Evolutionary conservation across 2,797 vertebrate species (phyloP).

Genomic region (Staurois parvus): DNA sequence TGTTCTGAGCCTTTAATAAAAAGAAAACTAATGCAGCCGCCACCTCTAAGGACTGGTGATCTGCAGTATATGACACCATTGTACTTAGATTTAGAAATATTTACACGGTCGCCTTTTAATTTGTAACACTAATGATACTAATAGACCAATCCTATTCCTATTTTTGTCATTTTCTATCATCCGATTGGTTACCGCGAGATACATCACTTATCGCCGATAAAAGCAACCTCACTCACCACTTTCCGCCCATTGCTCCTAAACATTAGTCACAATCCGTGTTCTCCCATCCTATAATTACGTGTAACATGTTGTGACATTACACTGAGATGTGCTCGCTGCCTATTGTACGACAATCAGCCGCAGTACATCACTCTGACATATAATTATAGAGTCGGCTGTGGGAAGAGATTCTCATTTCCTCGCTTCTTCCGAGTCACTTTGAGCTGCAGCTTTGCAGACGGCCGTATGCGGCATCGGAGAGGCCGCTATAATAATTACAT

Average conservation of each 20-base stretch:
- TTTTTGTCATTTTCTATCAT: too few species aligned
- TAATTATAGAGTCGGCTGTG: constrained; percentile 42
- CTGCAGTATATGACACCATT: too few species aligned
- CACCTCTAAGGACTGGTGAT: too few species aligned
- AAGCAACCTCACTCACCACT: too few species aligned
- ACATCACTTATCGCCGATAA: too few species aligned
- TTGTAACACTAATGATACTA: too few species aligned
- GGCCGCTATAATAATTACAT: neutral
- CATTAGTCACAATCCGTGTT: constrained; percentile 1
- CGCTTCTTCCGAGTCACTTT: constrained; percentile 1
- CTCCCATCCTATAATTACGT: constrained; percentile 49
- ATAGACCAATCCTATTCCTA: too few species aligned
- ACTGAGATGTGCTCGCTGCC: neutral
- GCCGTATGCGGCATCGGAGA: neutral
- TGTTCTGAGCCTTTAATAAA: too few species aligned
- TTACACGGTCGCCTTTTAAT: too few species aligned
- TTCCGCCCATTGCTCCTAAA: constrained; percentile 14
- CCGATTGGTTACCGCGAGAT: too few species aligned
- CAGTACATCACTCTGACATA: constrained; percentile 8
- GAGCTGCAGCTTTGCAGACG: constrained; percentile 1
- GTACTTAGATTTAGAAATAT: too few species aligned
- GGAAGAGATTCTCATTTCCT: constrained; percentile 25
- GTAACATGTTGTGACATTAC: constrained; percentile 51
- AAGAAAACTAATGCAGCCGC: too few species aligned
- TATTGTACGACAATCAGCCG: constrained; percentile 35